A percentile compares a stretch with the other conserved stretches of the same genome.
Conservation (phyloP, 1,140 invertebrate species). For the Uloborus diversus region DNA sequence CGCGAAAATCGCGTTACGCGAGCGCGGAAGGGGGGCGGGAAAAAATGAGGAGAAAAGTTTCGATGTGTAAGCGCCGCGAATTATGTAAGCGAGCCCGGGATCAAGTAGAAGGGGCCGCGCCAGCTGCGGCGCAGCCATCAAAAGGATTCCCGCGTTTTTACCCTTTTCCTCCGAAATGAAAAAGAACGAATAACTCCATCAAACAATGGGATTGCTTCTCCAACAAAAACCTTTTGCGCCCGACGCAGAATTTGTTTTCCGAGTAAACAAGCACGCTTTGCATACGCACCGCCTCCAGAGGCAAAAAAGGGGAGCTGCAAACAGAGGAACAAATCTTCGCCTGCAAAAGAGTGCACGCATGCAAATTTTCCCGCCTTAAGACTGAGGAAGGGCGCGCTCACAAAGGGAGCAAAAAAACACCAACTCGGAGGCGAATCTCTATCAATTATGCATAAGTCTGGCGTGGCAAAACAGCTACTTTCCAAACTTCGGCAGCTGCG, state of each 20-base stretch:
- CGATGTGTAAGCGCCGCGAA: conserved; percentile 47
- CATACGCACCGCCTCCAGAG: too few species aligned
- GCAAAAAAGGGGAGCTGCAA: background rate
- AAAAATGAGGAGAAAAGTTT: conserved; percentile 6
- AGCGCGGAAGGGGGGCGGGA: conserved; percentile 14
- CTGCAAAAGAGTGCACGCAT: background rate
- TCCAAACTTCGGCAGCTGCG: too few species aligned
- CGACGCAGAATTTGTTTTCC: conserved; percentile 20
- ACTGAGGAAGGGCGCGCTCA: background rate
- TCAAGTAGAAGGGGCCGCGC: conserved; percentile 9
- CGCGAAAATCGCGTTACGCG: conserved; percentile 45
- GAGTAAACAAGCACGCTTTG: conserved; percentile 36
- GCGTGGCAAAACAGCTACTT: background rate
- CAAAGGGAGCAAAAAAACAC: too few species aligned
- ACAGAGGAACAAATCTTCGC: conserved; percentile 4
- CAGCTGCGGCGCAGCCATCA: conserved; percentile 1
- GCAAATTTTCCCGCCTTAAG: conserved; percentile 13
- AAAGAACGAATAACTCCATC: background rate
- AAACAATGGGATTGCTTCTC: conserved; percentile 30
- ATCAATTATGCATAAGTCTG: conserved; percentile 33
- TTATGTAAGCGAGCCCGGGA: conserved; percentile 54
- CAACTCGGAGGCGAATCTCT: conserved; percentile 16
- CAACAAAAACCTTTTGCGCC: conserved; percentile 20
- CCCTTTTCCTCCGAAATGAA: conserved; percentile 19
- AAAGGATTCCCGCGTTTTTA: conserved; percentile 33